Evolutionary conservation across 2,113 vertebrate genomes (phyloP).

Genomic region (Micromys minutus): DNA sequence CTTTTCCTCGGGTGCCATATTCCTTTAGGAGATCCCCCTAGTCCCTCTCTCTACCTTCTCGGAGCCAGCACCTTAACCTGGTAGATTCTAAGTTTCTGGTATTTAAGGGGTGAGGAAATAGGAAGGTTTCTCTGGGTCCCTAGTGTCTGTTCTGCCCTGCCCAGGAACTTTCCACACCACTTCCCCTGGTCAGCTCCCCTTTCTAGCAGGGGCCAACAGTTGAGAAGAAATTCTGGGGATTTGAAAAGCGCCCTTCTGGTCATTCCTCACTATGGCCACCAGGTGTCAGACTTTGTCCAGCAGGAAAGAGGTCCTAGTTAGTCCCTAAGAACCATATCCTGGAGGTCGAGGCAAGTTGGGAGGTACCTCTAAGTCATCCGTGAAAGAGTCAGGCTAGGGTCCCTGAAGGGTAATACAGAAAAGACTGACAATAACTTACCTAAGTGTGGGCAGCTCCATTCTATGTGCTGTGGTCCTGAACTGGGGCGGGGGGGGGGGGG

Average conservation of each 20-base stretch:
- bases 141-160: neutral
- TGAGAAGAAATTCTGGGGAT: neutral
- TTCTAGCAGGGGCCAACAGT: neutral
- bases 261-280: constrained; percentile 72
- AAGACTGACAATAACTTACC: no score
- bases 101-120: neutral
- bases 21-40: neutral
- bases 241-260: neutral
- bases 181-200: neutral
- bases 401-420: neutral
- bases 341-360: neutral
- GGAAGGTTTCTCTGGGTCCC: neutral
- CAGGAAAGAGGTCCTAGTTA: constrained; percentile 19
- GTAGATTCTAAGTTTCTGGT: neutral
- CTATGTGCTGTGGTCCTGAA: no score
- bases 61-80: neutral
- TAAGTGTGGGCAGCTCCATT: no score
- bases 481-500: no score
- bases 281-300: constrained; percentile 79
- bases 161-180: neutral
- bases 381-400: neutral
- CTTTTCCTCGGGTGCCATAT: neutral
- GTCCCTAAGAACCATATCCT: neutral
- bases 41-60: neutral
- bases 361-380: neutral